Base-by-base conservation (phyloP, 1,140 invertebrate species). In the Aphelinus certus region DNA sequence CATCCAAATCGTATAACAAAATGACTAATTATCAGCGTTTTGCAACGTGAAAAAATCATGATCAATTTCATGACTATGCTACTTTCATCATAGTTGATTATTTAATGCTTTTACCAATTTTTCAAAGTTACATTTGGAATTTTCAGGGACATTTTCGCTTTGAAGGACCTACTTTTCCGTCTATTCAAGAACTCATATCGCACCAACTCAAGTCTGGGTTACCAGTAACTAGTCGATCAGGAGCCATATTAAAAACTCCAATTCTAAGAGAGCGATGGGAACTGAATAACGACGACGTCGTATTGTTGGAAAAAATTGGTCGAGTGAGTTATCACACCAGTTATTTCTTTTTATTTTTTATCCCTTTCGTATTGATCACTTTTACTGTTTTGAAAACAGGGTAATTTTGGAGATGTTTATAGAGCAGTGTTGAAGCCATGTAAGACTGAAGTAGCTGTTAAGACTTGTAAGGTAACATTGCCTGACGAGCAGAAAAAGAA, bases 341-440 rank as follows among this genome's bases (percentile, higher is more conserved):
- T 26, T 58, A 26, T 63, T 55, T 49, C 48, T 2, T 76, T 26
- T 26, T 73, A 61, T 48, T 55, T 55, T 72, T 56, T 26, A 26
- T 26, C 26, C 26, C 26, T 26, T 26, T 26, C 26, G 0, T 26
- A 26, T 26, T 26, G 26, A 26, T 61, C 5, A 5, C 65, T 49
- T 64, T 5, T 55, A 56, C 5, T 58, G 45, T 74, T 66, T 43
- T 55, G 26, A 26, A 26, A 26, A 26, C 26, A 98, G 96, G 97
- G 97, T 69, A 98, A 98, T 86, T 99, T 99, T 88, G 97, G 97
- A 2, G 97, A 98, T 85, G 97, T 99, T 2, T 98, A 97, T 86
- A 95, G 95, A 88, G 97, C 96, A 2, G 91, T 94, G 68, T 89
- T 98, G 46, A 94, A 94, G 83, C 92, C 92, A 26, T 72, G 66